phyloP scores from a whole-genome alignment of 1,140 invertebrate genomes.

The Argopecten irradians region DNA sequence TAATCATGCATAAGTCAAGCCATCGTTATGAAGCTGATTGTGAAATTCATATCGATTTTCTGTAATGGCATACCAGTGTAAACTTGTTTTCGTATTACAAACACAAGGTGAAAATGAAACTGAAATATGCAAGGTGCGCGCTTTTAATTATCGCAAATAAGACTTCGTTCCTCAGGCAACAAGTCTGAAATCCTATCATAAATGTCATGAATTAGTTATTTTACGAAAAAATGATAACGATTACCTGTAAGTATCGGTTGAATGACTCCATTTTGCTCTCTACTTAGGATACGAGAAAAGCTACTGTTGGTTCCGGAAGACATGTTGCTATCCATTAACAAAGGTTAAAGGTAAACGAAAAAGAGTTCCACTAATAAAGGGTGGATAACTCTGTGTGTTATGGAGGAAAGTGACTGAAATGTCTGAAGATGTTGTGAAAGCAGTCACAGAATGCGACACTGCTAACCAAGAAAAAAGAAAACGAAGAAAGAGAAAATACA shows the following conservation, averaged over 20 bases:
- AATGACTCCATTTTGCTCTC: constrained; percentile 68
- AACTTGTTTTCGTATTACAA: not conserved
- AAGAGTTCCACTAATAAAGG: constrained; percentile 17
- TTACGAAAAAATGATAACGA: not conserved
- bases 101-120: not conserved
- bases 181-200: not conserved
- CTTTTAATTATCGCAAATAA: not conserved
- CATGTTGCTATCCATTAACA: constrained; percentile 46
- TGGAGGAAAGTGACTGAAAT: constrained; percentile 1
- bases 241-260: constrained; percentile 69
- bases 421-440: not conserved
- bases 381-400: not conserved
- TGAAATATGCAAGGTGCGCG: not conserved
- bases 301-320: constrained; percentile 32
- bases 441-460: not conserved
- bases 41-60: constrained; percentile 11
- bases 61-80: not conserved
- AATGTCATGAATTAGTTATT: not conserved
- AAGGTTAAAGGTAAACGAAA: constrained; percentile 35
- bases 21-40: not conserved
- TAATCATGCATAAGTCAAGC: not conserved
- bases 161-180: not conserved
- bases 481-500: constrained; percentile 14
- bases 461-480: constrained; percentile 25
- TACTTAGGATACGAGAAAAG: constrained; percentile 50